These are phyloP conservation scores for Nestor notabilis DNA, from an alignment of 2,113 vertebrate species.

Conservation along the genomic window DNA sequence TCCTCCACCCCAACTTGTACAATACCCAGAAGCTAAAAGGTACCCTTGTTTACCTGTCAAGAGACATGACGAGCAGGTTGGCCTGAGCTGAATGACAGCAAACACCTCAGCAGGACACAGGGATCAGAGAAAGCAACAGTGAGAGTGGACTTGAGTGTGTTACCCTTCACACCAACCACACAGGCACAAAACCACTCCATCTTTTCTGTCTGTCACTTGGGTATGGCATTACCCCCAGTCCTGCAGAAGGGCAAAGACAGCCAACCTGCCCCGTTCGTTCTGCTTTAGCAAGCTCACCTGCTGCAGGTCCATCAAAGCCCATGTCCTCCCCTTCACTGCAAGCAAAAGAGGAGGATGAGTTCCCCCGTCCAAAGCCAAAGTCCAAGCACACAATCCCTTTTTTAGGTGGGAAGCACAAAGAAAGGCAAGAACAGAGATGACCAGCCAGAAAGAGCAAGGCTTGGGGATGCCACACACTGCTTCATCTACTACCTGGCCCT, in stretches of 20 bases:
- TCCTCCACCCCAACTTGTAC: not conserved
- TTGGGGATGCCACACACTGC: not conserved
- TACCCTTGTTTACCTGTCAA: not conserved
- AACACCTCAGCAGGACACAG: constrained; percentile 10
- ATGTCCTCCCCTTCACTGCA: not conserved
- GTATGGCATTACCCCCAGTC: not conserved
- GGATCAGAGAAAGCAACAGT: not conserved
- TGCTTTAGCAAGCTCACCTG: not conserved
- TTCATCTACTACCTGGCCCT: not conserved
- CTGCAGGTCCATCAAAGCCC: not conserved
- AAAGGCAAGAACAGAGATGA: not conserved
- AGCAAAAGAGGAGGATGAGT: not conserved
- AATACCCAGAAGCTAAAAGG: not conserved
- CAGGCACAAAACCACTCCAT: not conserved
- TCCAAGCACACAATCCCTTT: not conserved
- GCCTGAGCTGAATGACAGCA: not conserved
- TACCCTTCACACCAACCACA: not conserved
- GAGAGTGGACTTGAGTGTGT: not conserved
- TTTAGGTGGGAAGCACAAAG: not conserved
- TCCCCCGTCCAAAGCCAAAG: not conserved
- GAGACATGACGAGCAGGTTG: not conserved
- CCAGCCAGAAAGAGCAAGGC: not conserved
- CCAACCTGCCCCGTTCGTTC: not conserved
- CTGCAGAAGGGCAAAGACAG: rapidly evolving
- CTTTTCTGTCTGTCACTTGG: not conserved